Evolutionary conservation across 2,888 invertebrate genomes (phyloP).

Genomic region (Malthinus seriepunctatus): DNA sequence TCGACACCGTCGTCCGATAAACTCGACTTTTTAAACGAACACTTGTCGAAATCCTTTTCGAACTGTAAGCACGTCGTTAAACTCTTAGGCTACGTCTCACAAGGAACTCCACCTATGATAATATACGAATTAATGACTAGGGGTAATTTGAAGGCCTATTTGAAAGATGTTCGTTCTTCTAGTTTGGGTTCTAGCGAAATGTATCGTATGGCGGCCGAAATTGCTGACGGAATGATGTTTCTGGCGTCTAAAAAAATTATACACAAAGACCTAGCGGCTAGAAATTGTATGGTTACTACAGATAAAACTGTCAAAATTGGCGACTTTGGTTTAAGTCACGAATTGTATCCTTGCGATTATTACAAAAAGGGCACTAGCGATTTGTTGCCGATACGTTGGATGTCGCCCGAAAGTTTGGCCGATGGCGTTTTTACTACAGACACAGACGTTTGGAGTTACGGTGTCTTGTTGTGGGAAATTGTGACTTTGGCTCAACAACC

Average conservation of each 20-base stretch:
- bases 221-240: slow-evolving; percentile 83
- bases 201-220: slow-evolving; percentile 65
- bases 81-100: slow-evolving; percentile 72
- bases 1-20: slow-evolving; percentile 59
- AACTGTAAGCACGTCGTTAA: slow-evolving; percentile 69
- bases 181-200: slow-evolving; percentile 60
- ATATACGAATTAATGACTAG: slow-evolving; percentile 80
- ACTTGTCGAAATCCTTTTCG: slow-evolving; percentile 72
- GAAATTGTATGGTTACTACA: slow-evolving; percentile 71
- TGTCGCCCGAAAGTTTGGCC: slow-evolving; percentile 71
- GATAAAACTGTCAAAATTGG: slow-evolving; percentile 67
- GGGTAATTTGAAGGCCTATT: slow-evolving; percentile 70
- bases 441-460: slow-evolving; percentile 70
- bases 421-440: slow-evolving; percentile 69
- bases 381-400: slow-evolving; percentile 70
- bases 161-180: slow-evolving; percentile 61
- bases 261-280: slow-evolving; percentile 72
- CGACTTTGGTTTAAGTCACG: slow-evolving; percentile 69
- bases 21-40: slow-evolving; percentile 70
- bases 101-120: slow-evolving; percentile 68
- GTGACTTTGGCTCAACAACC: slow-evolving; percentile 74
- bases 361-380: slow-evolving; percentile 55
- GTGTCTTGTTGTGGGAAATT: slow-evolving; percentile 79
- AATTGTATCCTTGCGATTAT: slow-evolving; percentile 69
- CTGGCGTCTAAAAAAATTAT: slow-evolving; percentile 71